Conservation (phyloP, 2,888 invertebrate species). For the Minunthozetes semirufus region DNA sequence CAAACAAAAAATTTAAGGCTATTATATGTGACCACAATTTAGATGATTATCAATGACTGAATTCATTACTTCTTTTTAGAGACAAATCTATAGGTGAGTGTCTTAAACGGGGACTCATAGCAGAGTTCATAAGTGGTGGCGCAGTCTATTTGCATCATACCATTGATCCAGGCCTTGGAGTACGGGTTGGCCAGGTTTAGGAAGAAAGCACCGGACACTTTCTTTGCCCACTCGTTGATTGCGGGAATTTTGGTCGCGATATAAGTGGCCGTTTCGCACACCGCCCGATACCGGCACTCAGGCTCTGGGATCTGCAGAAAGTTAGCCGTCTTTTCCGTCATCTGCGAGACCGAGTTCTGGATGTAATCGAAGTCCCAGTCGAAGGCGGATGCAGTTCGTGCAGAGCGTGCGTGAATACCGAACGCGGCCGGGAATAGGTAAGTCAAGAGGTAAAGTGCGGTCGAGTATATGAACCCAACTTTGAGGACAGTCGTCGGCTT, state of each 20-base stretch:
- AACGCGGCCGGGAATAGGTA: neutral
- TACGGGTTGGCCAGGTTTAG: constrained; percentile 23
- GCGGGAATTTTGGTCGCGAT: neutral
- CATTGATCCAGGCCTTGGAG: constrained; percentile 20
- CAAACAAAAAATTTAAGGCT: no score
- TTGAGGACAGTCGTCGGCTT: neutral
- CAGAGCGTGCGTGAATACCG: neutral
- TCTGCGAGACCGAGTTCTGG: neutral
- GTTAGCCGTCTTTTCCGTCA: neutral
- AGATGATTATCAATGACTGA: neutral
- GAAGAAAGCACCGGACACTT: constrained; percentile 18
- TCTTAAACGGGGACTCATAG: constrained; percentile 9
- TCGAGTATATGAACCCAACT: neutral
- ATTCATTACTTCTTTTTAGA: neutral
- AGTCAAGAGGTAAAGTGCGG: neutral
- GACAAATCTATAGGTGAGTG: neutral
- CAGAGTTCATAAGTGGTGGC: constrained; percentile 3
- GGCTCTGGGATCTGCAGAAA: neutral
- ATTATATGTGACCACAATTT: no score
- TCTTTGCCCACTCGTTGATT: constrained; percentile 9
- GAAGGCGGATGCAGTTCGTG: neutral
- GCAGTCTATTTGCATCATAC: constrained; percentile 23
- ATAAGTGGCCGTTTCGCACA: constrained; percentile 10
- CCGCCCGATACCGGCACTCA: constrained; percentile 1
- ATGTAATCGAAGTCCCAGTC: constrained; percentile 1